These are phyloP conservation scores for Stichopus chloronotus DNA, from an alignment of 35 echinoderm and acorn worm genomes.

Conservation along the genomic window DNA sequence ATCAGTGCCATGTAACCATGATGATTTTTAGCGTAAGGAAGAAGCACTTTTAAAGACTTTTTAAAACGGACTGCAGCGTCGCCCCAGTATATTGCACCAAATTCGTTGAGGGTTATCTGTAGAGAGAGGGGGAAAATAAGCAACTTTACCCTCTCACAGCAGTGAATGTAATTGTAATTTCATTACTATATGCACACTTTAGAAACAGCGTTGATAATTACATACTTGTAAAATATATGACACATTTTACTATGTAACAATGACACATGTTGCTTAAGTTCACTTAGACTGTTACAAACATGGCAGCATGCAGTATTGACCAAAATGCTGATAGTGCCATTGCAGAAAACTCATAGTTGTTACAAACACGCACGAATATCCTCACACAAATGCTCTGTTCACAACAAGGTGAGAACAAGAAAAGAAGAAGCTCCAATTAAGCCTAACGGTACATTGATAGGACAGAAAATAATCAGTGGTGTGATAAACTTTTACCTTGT, in stretches of 20 bases:
- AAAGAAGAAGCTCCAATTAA: no score
- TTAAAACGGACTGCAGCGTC: conserved; percentile 73
- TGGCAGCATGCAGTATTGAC: no score
- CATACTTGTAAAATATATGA: not conserved
- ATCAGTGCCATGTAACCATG: conserved; percentile 74
- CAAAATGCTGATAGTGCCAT: no score
- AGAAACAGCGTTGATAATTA: not conserved
- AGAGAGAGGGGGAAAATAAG: not conserved
- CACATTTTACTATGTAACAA: not conserved
- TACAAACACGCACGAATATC: no score
- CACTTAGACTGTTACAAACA: not conserved
- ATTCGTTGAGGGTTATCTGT: conserved; percentile 75
- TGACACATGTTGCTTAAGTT: not conserved
- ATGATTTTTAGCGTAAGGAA: conserved; percentile 59
- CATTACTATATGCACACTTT: not conserved
- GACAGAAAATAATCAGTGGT: no score
- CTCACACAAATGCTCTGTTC: no score
- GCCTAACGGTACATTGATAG: no score
- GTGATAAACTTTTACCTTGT: no score
- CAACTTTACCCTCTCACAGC: not conserved
- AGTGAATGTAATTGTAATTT: not conserved
- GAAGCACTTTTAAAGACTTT: conserved; percentile 60
- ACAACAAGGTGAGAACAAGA: no score
- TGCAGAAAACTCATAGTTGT: no score
- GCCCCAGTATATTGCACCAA: conserved; percentile 83